Evolutionary conservation across 2,113 vertebrate species (phyloP).

Genomic region (Sitta europaea): DNA sequence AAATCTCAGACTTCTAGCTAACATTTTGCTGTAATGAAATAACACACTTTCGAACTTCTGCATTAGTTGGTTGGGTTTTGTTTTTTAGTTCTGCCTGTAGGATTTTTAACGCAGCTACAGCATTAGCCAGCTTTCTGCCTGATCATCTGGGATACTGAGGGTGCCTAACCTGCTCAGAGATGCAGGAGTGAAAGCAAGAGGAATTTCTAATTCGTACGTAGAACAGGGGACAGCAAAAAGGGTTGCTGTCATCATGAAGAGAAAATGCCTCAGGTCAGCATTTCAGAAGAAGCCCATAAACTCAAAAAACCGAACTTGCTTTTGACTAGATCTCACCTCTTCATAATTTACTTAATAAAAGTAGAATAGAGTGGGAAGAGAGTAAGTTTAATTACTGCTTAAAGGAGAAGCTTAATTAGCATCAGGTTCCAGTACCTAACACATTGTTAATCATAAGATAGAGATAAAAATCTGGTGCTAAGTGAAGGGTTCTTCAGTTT

Average conservation of each 20-base stretch:
- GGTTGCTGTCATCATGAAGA: background rate
- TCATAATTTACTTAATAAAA: background rate
- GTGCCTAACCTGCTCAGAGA: background rate
- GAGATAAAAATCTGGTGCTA: background rate
- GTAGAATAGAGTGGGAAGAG: background rate
- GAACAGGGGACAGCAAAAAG: background rate
- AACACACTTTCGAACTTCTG: background rate
- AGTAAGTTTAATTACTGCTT: background rate
- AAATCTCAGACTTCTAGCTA: background rate
- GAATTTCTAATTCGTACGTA: background rate
- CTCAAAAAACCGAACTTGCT: background rate
- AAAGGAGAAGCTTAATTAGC: background rate
- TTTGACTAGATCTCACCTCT: background rate
- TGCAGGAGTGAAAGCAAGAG: background rate
- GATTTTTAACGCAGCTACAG: rapidly evolving
- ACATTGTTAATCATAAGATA: background rate
- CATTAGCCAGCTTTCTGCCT: background rate
- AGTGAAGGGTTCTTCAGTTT: background rate
- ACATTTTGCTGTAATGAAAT: background rate
- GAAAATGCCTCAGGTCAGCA: background rate
- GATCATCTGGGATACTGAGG: background rate
- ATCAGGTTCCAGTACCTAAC: background rate
- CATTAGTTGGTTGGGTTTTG: background rate
- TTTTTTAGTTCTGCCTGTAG: background rate
- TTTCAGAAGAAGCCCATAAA: background rate